Percentiles rank a stretch among this genome's conserved stretches.
phyloP scores from a whole-genome alignment of 2,888 invertebrate genomes.

The Eubasilissa splendida region DNA sequence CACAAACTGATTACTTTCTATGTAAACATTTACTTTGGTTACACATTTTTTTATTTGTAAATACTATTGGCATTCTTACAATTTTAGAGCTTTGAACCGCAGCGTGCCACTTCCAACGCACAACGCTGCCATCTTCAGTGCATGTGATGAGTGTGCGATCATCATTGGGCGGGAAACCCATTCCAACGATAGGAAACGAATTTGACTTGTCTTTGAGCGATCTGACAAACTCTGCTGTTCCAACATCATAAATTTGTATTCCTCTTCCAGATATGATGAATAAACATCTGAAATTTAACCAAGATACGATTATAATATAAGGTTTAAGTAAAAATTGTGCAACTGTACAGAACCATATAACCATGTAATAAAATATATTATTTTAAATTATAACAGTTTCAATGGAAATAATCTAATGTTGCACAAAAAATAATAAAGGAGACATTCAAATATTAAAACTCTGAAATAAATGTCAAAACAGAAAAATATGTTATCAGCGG shows the following conservation, averaged over 20 bases:
- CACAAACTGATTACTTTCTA: too few species aligned
- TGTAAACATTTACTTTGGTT: not conserved
- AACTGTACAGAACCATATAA: too few species aligned
- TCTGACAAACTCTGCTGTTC: conserved; percentile 68
- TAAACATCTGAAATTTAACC: conserved; percentile 64
- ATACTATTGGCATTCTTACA: conserved; percentile 60
- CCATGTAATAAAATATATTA: too few species aligned
- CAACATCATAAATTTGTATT: conserved; percentile 68
- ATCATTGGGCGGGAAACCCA: conserved; percentile 67
- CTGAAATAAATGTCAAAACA: too few species aligned
- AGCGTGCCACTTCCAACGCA: conserved; percentile 70
- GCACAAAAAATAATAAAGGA: too few species aligned
- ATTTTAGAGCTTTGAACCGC: conserved; percentile 69
- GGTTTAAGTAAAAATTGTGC: too few species aligned
- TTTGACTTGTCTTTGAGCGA: conserved; percentile 66
- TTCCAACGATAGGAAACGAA: conserved; percentile 64
- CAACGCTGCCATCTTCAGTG: conserved; percentile 65
- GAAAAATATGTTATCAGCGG: too few species aligned
- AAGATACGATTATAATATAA: not conserved
- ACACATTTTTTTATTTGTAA: not conserved
- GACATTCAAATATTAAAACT: too few species aligned
- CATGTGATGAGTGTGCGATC: conserved; percentile 69
- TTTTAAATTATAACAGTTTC: too few species aligned
- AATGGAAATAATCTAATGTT: too few species aligned
- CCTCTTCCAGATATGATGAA: conserved; percentile 68